Base-by-base conservation (phyloP, 2,113 vertebrate species). In the Penelope pileata region DNA sequence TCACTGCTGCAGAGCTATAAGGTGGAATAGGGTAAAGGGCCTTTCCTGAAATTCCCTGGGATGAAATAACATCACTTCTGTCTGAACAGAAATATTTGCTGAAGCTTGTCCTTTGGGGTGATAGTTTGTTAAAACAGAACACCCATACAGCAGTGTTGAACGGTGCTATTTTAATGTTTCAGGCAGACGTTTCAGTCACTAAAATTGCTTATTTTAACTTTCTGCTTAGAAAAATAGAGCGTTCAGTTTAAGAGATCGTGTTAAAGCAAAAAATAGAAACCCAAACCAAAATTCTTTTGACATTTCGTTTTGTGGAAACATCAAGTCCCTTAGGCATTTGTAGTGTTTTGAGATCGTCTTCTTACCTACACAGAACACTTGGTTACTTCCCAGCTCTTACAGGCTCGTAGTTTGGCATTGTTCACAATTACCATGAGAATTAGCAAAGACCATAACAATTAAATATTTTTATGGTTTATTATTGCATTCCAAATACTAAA, bases 401-500 rank as follows among this genome's bases (percentile, higher is more conserved):
- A 48, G 36, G 30, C 38, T 82, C 66, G 60, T 40, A 58, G 53
- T 51, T 45, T 69, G 63, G 26, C 80, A 27, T 19, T 24, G 30
- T n/a, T 88, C 42, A 83, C 40, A 79, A 1, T 54, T 85, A 51
- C 10, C 45, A 94, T n/a, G 87, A 47, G 26, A 73, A 69, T 67
- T 70, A 66, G n/a, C 53, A 42, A 90, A 66, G 36, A 85, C 14
- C 59, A 26, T 48, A 53, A 18, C 48, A 76, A 64, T 90, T 69
- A 82, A 68, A 27, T 83, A 45, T 87, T 84, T 86, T 79, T 66
- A 62, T 73, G 59, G 22, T 23, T 82, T 83, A 42, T 43, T 86
- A 38, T 60, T 16, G 19, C 67, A 60, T 58, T 77, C 36, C 56
- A 63, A 94, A 70, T 76, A 70, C 40, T 56, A 70, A 88, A 40